Base-by-base conservation (phyloP, 2,888 invertebrate species). In the Achlya flavicornis region DNA sequence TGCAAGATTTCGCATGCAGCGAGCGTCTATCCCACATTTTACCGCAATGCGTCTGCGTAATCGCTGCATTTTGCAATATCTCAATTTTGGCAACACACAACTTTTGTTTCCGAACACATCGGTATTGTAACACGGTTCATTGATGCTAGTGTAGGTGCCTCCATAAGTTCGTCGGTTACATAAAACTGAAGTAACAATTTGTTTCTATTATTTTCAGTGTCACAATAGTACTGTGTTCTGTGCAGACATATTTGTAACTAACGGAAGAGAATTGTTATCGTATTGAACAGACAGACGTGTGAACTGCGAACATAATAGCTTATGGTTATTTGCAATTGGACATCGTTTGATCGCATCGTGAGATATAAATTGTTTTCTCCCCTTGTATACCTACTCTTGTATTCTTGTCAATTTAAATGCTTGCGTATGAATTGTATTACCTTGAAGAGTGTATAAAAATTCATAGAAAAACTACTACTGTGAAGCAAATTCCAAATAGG, bases 1-100 rank as follows among this genome's bases (percentile, higher is more conserved):
- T 65, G 61, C 59, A 41, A 63, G 26, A 1, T 26, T 80, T 79
- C 67, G 68, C 70, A 83, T 85, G 82, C 86, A 76, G 65, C 66
- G 61, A 73, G 71, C 81, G 76, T 81, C 72, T 78, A 81, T 83
- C 76, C 74, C 75, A 83, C 80, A 80, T 82, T 41, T 76, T 72
- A 70, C 66, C 69, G 70, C 65, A 75, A 75, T 70, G 61, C 35
- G 65, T 68, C 87, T 85, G 78, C 78, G 78, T 73, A 84, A 88
- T 62, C 62, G 66, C 66, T 66, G 63, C 64, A 69, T 80, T 75
- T 80, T 75, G 77, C 75, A 81, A 81, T 70, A 68, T 62, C 69
- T 72, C 69, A 61, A 62, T 73, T 75, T 76, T 69, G 64, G 69
- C 70, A n/a, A 26, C 16, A 59, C 38, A 72, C 63, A 65, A 71